phyloP scores from a whole-genome alignment of 2,888 invertebrate genomes.

The Hypomecis punctinalis region DNA sequence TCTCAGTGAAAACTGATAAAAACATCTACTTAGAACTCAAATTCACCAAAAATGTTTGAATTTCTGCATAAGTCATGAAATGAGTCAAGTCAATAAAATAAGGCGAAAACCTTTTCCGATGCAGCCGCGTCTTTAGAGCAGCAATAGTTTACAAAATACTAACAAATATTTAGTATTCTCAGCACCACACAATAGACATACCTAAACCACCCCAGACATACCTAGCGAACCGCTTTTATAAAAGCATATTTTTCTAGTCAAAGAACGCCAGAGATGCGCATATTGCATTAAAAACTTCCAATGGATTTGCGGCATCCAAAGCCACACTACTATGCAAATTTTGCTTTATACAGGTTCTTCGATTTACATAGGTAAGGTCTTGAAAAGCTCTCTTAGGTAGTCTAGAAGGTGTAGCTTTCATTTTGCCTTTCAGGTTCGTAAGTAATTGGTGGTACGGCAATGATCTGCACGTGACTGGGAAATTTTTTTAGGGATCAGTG shows the following conservation, averaged over 20 bases:
- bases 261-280: conserved; percentile 9
- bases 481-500: no score
- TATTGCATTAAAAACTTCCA: conserved; percentile 20
- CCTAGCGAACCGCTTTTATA: not conserved
- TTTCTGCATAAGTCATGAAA: no score
- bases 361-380: conserved; percentile 17
- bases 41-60: no score
- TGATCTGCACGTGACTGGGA: not conserved
- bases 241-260: conserved; percentile 13
- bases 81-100: no score
- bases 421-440: conserved; percentile 6
- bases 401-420: conserved; percentile 2
- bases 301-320: conserved; percentile 18
- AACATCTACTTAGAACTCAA: no score
- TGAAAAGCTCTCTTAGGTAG: not conserved
- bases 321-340: conserved; percentile 11
- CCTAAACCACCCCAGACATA: no score
- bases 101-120: no score
- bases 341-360: conserved; percentile 8
- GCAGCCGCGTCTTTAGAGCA: no score
- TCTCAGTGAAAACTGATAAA: no score
- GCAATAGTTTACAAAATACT: no score
- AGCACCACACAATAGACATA: no score
- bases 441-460: conserved; percentile 2
- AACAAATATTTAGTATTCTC: no score